These are phyloP conservation scores for Tortricodes alternella DNA, from an alignment of 2,888 invertebrate genomes.

Conservation along the genomic window DNA sequence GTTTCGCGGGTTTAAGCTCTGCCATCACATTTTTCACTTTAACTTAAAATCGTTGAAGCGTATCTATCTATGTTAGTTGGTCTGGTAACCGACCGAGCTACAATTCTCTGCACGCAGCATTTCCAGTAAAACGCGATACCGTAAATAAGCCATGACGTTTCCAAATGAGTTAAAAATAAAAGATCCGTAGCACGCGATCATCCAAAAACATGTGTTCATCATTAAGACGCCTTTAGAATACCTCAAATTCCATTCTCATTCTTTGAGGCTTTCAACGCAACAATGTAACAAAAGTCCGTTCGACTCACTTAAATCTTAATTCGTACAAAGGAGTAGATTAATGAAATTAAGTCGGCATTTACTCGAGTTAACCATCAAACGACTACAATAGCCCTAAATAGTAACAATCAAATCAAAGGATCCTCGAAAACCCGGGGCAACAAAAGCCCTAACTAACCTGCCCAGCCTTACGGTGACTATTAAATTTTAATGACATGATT, in stretches of 20 bases:
- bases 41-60: too few relatives aligned
- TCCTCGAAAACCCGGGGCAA: constrained; percentile 64
- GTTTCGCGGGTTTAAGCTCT: too few relatives aligned
- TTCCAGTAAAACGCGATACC: constrained; percentile 41
- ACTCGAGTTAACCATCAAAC: constrained; percentile 73
- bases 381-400: constrained; percentile 74
- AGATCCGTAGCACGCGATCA: constrained; percentile 57
- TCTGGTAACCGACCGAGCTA: constrained; percentile 15
- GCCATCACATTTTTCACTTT: too few relatives aligned
- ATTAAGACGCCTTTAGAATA: constrained; percentile 69
- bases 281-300: constrained; percentile 64
- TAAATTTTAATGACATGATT: constrained; percentile 83
- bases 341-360: constrained; percentile 82
- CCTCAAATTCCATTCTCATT: constrained; percentile 66
- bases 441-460: constrained; percentile 80
- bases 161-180: constrained; percentile 42
- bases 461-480: constrained; percentile 75
- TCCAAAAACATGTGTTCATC: constrained; percentile 66
- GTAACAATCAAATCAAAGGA: constrained; percentile 79
- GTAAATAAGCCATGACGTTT: constrained; percentile 38
- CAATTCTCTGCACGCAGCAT: constrained; percentile 36
- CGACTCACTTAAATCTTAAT: constrained; percentile 82
- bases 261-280: constrained; percentile 49
- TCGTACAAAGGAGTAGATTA: constrained; percentile 80
- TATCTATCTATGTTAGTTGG: neutral